Evolutionary conservation across 2,797 vertebrate genomes (phyloP), one percentile per base, ranked within the genome.

Genomic region (Vireo griseus): DNA sequence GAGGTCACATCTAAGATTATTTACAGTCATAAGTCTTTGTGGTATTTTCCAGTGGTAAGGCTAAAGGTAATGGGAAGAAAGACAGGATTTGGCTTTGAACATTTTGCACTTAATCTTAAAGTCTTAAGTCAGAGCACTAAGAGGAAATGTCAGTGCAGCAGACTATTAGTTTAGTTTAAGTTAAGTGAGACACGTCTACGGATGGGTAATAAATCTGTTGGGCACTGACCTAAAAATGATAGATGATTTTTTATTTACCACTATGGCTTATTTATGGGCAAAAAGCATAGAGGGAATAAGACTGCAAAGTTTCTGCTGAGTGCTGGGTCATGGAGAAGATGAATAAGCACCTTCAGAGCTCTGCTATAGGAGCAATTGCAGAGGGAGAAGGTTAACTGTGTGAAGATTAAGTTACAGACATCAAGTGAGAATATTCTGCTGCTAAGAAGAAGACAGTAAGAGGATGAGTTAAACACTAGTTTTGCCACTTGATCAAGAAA

Each of bases 141-240:
- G 61, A 86, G 54, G 76, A 89, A 80, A 77, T 72, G 31, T 86
- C 71, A 78, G 7, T 69, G 44, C 29, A 72, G 61, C 47, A 86
- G 61, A 63, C 44, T 73, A 51, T 77, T 83, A 67, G 42, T 88
- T 93, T 76, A 71, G 45, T 66, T 88, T 3, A 5, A 80, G 39
- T 67, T 71, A 84, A 90, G 65, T 57, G 47, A 86, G 45, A 74
- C 40, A 31, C 0, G 0, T 79, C 48, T 63, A 45, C 26, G 20
- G 25, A 57, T 61, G n/a, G n/a, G n/a, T 72, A 86, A 75, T 92
- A 81, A 93, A 87, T 92, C 51, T 84, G 47, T 57, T 93, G 58
- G 55, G 40, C 13, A 39, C 33, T 73, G 91, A 88, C 62, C 58
- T 87, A 73, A 52, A 91, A 50, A 86, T 66, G 35, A 31, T 47